These are phyloP conservation scores for Erebia epiphron DNA, from an alignment of 2,888 invertebrate species.

Conservation along the genomic window DNA sequence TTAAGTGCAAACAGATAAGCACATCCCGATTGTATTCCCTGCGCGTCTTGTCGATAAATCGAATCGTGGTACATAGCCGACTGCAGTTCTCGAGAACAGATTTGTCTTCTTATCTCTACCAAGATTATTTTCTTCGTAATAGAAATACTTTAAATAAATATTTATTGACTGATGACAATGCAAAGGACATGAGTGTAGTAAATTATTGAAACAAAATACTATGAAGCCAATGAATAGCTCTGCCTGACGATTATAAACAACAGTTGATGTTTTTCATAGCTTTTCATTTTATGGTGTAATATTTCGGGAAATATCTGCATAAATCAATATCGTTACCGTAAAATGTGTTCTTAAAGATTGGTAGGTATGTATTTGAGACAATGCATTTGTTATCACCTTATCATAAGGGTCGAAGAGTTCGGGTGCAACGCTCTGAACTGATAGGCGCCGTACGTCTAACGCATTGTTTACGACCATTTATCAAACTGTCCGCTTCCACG, in stretches of 20 bases:
- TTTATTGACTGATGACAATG: background rate
- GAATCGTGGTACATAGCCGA: constrained; percentile 57
- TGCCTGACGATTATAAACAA: background rate
- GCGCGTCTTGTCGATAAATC: constrained; percentile 56
- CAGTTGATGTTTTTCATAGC: background rate
- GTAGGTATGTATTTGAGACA: constrained; percentile 50
- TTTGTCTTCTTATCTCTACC: constrained; percentile 1
- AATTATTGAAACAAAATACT: background rate
- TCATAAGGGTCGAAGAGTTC: constrained; percentile 64
- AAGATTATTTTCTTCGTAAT: background rate
- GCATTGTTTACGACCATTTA: constrained; percentile 73
- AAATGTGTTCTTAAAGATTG: constrained; percentile 39
- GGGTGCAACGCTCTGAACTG: constrained; percentile 70
- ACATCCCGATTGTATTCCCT: constrained; percentile 62
- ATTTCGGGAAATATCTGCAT: constrained; percentile 36
- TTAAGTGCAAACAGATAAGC: constrained; percentile 51
- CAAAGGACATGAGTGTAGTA: background rate
- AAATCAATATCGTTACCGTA: constrained; percentile 29
- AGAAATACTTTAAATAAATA: constrained; percentile 4
- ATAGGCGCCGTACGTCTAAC: constrained; percentile 63
- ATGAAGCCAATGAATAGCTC: background rate
- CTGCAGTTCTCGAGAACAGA: constrained; percentile 48
- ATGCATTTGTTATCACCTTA: constrained; percentile 52
- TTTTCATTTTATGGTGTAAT: constrained; percentile 2
- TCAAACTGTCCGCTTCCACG: constrained; percentile 49